These are phyloP conservation scores for Pholis gunnellus DNA, from an alignment of 2,113 vertebrate species.

Conservation along the genomic window DNA sequence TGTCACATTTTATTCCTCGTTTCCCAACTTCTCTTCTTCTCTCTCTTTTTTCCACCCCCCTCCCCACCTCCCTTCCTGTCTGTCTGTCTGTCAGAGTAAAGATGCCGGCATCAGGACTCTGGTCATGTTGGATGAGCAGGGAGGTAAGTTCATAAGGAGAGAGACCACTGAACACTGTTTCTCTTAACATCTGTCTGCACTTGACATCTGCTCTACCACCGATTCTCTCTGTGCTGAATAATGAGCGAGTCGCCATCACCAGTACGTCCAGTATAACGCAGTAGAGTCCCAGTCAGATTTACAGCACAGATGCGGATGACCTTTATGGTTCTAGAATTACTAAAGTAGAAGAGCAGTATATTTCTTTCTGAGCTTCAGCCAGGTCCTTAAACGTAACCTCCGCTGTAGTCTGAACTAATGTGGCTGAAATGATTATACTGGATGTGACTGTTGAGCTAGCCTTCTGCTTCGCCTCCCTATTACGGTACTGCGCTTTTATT, in stretches of 20 bases:
- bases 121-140: slow-evolving; percentile 99
- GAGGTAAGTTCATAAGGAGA: slow-evolving; percentile 90
- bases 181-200: slow-evolving; percentile 11
- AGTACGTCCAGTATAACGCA: slow-evolving; percentile 42
- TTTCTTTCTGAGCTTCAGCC: background rate
- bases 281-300: background rate
- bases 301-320: background rate
- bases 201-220: slow-evolving; percentile 31
- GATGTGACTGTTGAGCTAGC: slow-evolving; percentile 46
- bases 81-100: slow-evolving; percentile 91
- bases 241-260: background rate
- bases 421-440: slow-evolving; percentile 31
- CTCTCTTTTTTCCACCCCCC: background rate
- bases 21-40: slow-evolving; percentile 1
- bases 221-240: slow-evolving; percentile 10
- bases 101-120: slow-evolving; percentile 99
- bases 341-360: background rate
- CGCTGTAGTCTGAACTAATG: slow-evolving; percentile 2
- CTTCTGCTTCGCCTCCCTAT: slow-evolving; percentile 50
- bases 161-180: slow-evolving; percentile 17
- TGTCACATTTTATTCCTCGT: slow-evolving; percentile 48
- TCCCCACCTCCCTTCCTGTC: slow-evolving; percentile 1
- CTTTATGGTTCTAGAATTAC: slow-evolving; percentile 11
- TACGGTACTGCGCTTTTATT: background rate
- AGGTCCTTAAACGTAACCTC: background rate